Evolutionary conservation across 2,113 vertebrate genomes (phyloP), one percentile per base, ranked within the genome.

Genomic region (Rhea pennata): DNA sequence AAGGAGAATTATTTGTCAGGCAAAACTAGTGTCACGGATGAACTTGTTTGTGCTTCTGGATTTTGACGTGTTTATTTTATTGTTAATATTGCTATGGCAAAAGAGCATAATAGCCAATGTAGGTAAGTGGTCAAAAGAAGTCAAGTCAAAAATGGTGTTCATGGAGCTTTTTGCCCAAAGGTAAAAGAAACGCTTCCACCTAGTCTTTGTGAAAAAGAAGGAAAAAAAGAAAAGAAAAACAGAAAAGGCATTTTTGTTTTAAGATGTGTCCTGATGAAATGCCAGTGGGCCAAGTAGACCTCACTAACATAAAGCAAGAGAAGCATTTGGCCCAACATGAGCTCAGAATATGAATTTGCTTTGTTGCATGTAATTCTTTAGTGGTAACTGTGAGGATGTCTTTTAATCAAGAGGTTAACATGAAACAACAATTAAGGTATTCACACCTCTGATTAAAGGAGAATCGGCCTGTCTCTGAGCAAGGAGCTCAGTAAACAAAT

Each of bases 381-480:
- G 67, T 27, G 59, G 51, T 15, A 59, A 80, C 54, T 19, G 17
- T 74, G 84, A 91, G 87, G 89, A 71, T 96, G 79, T 54, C 94
- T 96, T 96, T 96, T 97, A 95, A 96, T 96, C 91, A 95, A 71
- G 87, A 95, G 85, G 75, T 88, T 92, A 80, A 90, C 58, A 69
- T 90, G 94, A 42, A 94, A 95, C 96, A 95, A 91, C 84, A 92
- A 21, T 91, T 90, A 81, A 92, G 94, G 91, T 95, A 71, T 95
- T 96, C 95, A 96, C 96, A 96, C 95, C 94, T 97, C 95, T 97
- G 96, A 97, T 96, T 96, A 97, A 97, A 97, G 94, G 78, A 91
- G 89, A 92, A 77, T 96, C 0, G 12, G 91, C 74, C 16, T 85
- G 31, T 90, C 93, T 95, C 91, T 86, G 89, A 96, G 89, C 78